Base-by-base conservation (phyloP, 2,888 invertebrate species). In the Apoderus coryli region DNA sequence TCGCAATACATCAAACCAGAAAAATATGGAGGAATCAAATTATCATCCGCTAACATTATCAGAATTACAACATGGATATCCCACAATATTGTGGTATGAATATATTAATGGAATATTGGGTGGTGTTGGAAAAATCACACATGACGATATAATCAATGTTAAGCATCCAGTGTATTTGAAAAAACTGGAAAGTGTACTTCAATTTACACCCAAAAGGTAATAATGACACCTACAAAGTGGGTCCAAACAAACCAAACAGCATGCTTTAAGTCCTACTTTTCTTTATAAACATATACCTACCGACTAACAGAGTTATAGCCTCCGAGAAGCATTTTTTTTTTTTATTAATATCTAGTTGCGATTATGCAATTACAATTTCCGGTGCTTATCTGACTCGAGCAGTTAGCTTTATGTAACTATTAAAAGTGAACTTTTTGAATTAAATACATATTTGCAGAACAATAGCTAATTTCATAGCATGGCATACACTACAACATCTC, bases 41-140 rank as follows among this genome's bases (percentile, higher is more conserved):
- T 44, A 47, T 31, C 46, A 46, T 29, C 41, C 36, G 11, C 32
- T 40, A 14, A 42, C 43, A 5, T 16, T 71, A 16, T 49, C 49
- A 9, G 62, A 69, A 33, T 48, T 72, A 22, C 59, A 64, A 39
- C 48, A 52, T 29, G 54, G 59, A 42, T 65, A 63, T 48, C 52
- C 52, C 3, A 47, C 44, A 10, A 44, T 56, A 16, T 41, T 46
- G n/a, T 58, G 57, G 57, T 40, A 42, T 14, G 42, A 50, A 27
- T 54, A 50, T 34, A 45, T 57, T 23, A 53, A 52, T 35, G 46
- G 46, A 11, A 34, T 56, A 14, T 37, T 51, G 7, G 42, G 44
- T 32, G 50, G 48, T 10, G 40, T 40, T 10, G 43, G 41, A 22
- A 38, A 38, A 25, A 41, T 57, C 14, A 43, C 40, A 29, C 44